Evolutionary conservation across 2,797 vertebrate species (phyloP).

Genomic region (Notolabrus celidotus): DNA sequence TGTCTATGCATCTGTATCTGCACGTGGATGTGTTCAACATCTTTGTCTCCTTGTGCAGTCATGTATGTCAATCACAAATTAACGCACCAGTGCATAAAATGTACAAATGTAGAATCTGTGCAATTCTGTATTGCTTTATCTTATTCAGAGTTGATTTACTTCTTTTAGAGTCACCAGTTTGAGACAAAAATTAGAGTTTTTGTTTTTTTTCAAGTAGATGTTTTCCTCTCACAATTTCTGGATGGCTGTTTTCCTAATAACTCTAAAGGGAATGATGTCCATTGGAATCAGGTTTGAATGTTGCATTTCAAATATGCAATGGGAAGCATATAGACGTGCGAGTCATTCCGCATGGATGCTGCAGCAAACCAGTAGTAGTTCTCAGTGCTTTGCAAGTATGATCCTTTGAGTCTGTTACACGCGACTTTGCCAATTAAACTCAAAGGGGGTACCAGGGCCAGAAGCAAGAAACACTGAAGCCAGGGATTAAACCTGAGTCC

Average conservation of each 20-base stretch:
- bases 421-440: constrained; percentile 49
- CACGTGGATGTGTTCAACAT: constrained; percentile 19
- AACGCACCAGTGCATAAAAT: constrained; percentile 37
- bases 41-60: constrained; percentile 59
- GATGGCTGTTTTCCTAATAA: constrained; percentile 1
- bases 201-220: background rate
- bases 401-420: constrained; percentile 30
- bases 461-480: constrained; percentile 37
- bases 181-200: background rate
- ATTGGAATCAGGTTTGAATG: background rate
- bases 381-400: constrained; percentile 23
- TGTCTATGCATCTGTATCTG: constrained; percentile 16
- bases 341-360: constrained; percentile 27
- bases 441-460: constrained; percentile 37
- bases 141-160: background rate
- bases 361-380: constrained; percentile 18
- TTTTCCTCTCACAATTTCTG: background rate
- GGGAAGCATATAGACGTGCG: constrained; percentile 22
- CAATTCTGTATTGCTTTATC: background rate
- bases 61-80: constrained; percentile 60
- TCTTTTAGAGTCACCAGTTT: background rate
- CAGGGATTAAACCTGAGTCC: constrained; percentile 36
- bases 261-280: background rate
- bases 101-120: constrained; percentile 37
- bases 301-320: constrained; percentile 30